Evolutionary conservation across 2,888 invertebrate genomes (phyloP).

Genomic region (Idaea dimidiata): DNA sequence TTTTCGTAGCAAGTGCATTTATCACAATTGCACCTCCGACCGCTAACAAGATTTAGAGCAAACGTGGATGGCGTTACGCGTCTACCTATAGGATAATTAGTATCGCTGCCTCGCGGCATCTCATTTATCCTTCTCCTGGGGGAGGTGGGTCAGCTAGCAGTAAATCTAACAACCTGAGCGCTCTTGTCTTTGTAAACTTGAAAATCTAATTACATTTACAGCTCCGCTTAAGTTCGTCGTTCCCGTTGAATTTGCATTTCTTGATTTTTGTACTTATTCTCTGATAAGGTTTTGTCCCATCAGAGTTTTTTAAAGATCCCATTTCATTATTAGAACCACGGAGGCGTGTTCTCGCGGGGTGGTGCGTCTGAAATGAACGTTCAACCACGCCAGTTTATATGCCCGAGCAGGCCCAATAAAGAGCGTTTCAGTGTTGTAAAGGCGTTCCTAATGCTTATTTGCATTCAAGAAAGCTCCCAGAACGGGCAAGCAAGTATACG

Average conservation of each 20-base stretch:
- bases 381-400: slow-evolving; percentile 59
- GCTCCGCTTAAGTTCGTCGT: slow-evolving; percentile 70
- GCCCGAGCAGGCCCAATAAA: slow-evolving; percentile 71
- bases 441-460: slow-evolving; percentile 78
- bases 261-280: slow-evolving; percentile 60
- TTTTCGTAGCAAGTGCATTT: slow-evolving; percentile 55
- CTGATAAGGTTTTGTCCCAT: slow-evolving; percentile 56
- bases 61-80: slow-evolving; percentile 58
- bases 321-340: slow-evolving; percentile 36
- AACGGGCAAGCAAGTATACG: slow-evolving; percentile 70
- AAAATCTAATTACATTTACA: slow-evolving; percentile 81
- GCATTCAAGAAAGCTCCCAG: slow-evolving; percentile 74
- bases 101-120: slow-evolving; percentile 76
- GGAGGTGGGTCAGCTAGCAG: slow-evolving; percentile 77
- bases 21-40: slow-evolving; percentile 62
- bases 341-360: slow-evolving; percentile 38
- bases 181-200: slow-evolving; percentile 78
- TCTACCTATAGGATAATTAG: slow-evolving; percentile 77
- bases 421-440: slow-evolving; percentile 72
- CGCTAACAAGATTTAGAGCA: slow-evolving; percentile 69
- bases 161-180: slow-evolving; percentile 79
- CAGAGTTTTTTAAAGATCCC: slow-evolving; percentile 43
- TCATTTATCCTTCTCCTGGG: slow-evolving; percentile 74
- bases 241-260: slow-evolving; percentile 72
- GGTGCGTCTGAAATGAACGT: slow-evolving; percentile 52